These are phyloP conservation scores for Xenopus tropicalis DNA, from an alignment of 2,113 vertebrate species.

Conservation along the genomic window UCB_Xtro_10.0 CM004444.2:44548001-44548500, in stretches of 20 bases:
- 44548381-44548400: conserved; percentile 2
- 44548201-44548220: conserved; percentile 21
- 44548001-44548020: no score
- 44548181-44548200: conserved; percentile 35
- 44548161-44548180: conserved; percentile 36
- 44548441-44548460: no score
- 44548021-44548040: no score
- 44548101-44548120: conserved; percentile 19
- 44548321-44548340: conserved; percentile 15
- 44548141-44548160: conserved; percentile 37
- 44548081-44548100: conserved; percentile 18
- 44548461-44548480: no score
- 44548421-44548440: no score
- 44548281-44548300: conserved; percentile 10
- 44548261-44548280: not conserved
- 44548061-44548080: conserved; percentile 22
- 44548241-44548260: conserved; percentile 17
- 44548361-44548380: conserved; percentile 26
- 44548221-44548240: conserved; percentile 16
- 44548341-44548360: conserved; percentile 29
- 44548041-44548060: not conserved
- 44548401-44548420: not conserved
- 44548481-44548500: no score
- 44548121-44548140: conserved; percentile 14
- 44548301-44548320: conserved; percentile 22